These are phyloP conservation scores for Sebastes diaconus DNA, from an alignment of 2,797 vertebrate genomes.

Conservation along the genomic window DNA sequence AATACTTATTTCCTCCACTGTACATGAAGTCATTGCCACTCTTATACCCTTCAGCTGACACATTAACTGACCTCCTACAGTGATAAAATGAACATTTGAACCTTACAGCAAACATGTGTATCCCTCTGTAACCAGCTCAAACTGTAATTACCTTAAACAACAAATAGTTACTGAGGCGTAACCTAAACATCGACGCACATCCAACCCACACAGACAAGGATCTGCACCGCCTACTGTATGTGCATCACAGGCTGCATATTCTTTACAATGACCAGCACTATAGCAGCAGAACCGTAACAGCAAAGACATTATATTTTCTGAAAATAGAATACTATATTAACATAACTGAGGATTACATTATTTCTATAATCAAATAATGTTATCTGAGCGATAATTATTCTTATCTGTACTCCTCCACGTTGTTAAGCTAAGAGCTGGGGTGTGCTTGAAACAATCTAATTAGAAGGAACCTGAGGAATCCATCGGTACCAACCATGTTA, in stretches of 20 bases:
- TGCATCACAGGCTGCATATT: no score
- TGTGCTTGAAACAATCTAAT: no score
- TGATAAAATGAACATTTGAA: background rate
- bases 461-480: no score
- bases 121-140: background rate
- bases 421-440: background rate
- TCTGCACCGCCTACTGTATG: background rate
- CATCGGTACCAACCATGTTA: no score
- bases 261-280: background rate
- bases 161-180: background rate
- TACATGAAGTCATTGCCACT: background rate
- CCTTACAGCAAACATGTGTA: background rate
- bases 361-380: no score
- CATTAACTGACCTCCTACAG: background rate
- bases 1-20: no score
- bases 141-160: background rate
- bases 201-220: background rate
- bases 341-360: no score
- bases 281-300: background rate
- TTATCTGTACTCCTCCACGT: background rate
- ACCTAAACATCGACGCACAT: background rate
- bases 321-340: no score
- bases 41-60: background rate
- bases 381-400: background rate
- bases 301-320: background rate